Conservation (phyloP, 2,113 vertebrate species). For the Greenwoodochromis staneri region DNA sequence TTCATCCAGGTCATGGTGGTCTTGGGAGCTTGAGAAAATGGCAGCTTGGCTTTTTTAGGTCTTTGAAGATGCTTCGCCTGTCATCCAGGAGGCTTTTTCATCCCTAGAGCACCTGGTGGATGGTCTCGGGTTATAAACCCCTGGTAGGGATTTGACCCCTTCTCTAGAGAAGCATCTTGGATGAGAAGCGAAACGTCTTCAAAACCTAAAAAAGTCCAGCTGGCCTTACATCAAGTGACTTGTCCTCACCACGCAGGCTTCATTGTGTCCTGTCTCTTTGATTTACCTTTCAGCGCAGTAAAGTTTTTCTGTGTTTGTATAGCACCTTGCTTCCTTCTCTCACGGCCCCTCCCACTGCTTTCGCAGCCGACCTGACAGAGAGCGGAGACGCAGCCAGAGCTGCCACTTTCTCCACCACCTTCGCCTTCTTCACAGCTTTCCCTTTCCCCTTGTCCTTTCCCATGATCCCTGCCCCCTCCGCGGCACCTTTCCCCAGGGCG, state of each 20-base stretch:
- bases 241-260: neutral
- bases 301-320: conserved; percentile 65
- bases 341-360: conserved; percentile 66
- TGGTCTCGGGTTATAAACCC: neutral
- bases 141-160: neutral
- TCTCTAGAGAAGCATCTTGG: neutral
- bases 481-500: conserved; percentile 63
- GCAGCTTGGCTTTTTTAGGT: neutral
- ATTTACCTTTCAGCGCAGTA: conserved; percentile 32
- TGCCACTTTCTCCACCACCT: conserved; percentile 59
- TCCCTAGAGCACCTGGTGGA: neutral
- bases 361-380: conserved; percentile 62
- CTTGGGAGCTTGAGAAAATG: neutral
- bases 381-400: conserved; percentile 63
- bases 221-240: neutral
- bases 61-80: neutral
- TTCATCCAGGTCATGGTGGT: neutral
- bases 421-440: conserved; percentile 55
- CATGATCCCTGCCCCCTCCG: conserved; percentile 65
- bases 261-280: accelerated
- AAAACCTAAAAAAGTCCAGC: neutral
- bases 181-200: neutral
- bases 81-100: neutral
- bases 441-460: conserved; percentile 57
- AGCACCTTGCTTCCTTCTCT: conserved; percentile 72